Evolutionary conservation across 2,113 vertebrate genomes (phyloP).

Genomic region (Panthera tigris): DNA sequence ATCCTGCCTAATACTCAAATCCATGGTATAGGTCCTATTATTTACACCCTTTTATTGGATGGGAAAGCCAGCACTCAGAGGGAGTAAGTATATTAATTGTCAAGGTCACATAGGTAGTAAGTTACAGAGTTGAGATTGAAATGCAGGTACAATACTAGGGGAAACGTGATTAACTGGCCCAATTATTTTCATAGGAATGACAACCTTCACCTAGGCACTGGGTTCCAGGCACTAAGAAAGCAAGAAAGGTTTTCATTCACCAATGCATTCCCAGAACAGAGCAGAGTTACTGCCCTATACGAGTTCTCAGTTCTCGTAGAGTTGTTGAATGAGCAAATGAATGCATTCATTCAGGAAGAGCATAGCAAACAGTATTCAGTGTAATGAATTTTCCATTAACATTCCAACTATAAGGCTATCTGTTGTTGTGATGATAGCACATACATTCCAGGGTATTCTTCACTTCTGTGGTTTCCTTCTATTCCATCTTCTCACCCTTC

Average conservation of each 20-base stretch:
- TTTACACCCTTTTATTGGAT: not conserved
- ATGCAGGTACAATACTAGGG: not conserved
- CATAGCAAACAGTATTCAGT: not conserved
- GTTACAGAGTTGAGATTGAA: not conserved
- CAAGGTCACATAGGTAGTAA: not conserved
- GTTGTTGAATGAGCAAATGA: not conserved
- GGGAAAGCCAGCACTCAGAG: not conserved
- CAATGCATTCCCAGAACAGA: not conserved
- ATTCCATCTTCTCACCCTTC: not conserved
- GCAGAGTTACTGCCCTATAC: not conserved
- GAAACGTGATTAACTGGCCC: not conserved
- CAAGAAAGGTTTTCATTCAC: not conserved
- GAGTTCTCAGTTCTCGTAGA: not conserved
- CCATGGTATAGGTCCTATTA: not conserved
- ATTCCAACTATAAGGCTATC: not conserved
- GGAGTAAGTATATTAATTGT: not conserved
- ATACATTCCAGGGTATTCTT: not conserved
- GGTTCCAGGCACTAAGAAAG: not conserved
- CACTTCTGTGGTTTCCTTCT: not conserved
- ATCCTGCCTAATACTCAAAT: not conserved
- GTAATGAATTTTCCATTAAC: not conserved
- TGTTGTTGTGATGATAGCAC: not conserved
- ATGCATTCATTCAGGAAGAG: not conserved
- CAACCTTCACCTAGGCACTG: not conserved
- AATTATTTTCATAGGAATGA: not conserved